Evolutionary conservation across 1,140 invertebrate species (phyloP).

Genomic region (Panulirus ornatus): DNA sequence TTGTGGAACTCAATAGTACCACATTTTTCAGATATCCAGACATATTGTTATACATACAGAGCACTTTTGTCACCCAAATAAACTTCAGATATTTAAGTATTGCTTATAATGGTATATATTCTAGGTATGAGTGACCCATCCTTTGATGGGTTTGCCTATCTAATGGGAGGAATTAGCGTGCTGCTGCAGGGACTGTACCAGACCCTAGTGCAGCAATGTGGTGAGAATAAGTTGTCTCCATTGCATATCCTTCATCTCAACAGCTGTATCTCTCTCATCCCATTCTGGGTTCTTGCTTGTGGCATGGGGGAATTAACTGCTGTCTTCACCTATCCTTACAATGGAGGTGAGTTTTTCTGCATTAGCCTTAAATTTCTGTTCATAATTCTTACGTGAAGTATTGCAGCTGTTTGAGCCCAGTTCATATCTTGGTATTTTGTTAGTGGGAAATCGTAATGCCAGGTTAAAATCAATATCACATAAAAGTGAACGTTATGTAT

Average conservation of each 20-base stretch:
- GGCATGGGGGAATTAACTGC: conserved; percentile 76
- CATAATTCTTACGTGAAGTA: too few species aligned
- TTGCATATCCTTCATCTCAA: conserved; percentile 55
- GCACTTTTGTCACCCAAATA: background rate
- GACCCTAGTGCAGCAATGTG: conserved; percentile 60
- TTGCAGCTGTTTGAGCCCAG: background rate
- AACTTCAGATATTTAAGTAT: background rate
- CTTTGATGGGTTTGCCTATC: conserved; percentile 55
- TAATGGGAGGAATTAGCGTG: conserved; percentile 47
- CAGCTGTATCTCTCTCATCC: conserved; percentile 79
- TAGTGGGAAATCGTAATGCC: background rate
- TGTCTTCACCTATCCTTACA: conserved; percentile 58
- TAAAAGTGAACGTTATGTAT: background rate
- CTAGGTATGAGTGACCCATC: conserved; percentile 44
- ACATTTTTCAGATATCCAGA: background rate
- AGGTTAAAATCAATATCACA: background rate
- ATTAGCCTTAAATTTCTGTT: background rate
- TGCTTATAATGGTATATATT: background rate
- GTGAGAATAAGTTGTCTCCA: conserved; percentile 35
- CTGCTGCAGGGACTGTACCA: conserved; percentile 37
- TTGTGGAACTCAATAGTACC: too few species aligned
- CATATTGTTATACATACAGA: background rate
- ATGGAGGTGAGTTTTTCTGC: conserved; percentile 33
- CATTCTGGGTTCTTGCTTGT: conserved; percentile 77
- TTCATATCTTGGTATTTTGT: background rate